These are phyloP conservation scores for Rhinopomastus cyanomelas DNA, from an alignment of 2,113 vertebrate genomes.

Conservation along the genomic window DNA sequence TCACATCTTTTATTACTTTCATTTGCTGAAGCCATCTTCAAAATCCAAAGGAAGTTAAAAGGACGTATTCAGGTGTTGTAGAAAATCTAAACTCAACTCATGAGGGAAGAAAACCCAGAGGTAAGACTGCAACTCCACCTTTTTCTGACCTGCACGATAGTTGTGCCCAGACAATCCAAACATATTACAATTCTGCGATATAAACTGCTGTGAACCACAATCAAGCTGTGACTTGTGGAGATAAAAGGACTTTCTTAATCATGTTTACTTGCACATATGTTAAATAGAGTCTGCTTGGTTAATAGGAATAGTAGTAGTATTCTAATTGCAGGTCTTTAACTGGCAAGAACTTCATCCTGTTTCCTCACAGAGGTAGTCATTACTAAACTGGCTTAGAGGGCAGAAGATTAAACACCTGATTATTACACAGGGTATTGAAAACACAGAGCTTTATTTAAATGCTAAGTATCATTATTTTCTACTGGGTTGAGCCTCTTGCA, in stretches of 20 bases:
- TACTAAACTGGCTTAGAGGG: neutral
- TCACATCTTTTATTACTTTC: neutral
- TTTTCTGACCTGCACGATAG: neutral
- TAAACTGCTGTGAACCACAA: neutral
- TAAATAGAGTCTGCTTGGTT: neutral
- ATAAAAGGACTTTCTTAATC: slow-evolving; percentile 2
- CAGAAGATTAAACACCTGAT: neutral
- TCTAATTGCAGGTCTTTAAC: slow-evolving; percentile 21
- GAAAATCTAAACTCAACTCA: neutral
- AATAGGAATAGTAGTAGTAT: neutral
- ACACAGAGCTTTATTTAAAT: neutral
- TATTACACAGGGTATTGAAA: neutral
- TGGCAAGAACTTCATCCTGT: neutral
- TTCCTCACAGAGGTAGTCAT: slow-evolving; percentile 12
- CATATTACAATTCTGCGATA: neutral
- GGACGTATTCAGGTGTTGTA: neutral
- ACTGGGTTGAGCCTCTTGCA: neutral
- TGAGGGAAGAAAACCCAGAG: neutral
- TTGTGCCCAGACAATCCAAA: neutral
- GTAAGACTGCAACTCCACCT: fast-evolving
- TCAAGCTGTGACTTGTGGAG: neutral
- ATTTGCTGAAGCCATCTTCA: neutral
- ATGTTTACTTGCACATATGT: neutral
- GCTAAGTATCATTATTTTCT: neutral
- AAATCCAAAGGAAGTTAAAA: neutral